These are phyloP conservation scores for Amphiprion clarkii DNA, from an alignment of 2,797 vertebrate genomes.

Conservation along the genomic window DNA sequence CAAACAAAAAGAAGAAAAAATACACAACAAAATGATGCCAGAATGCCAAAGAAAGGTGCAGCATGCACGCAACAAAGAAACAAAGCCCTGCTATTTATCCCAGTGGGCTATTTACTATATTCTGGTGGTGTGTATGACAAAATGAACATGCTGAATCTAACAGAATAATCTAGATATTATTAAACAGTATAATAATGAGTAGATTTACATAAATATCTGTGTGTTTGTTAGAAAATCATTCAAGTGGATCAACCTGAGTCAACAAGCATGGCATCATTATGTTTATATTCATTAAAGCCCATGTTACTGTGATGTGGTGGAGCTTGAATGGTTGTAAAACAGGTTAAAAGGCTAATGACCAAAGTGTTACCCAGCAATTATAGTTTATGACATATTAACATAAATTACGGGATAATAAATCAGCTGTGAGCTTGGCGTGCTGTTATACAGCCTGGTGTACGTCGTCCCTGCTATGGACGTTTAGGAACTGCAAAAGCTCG, in stretches of 20 bases:
- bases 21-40: background rate
- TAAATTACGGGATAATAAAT: background rate
- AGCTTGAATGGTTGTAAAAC: background rate
- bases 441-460: background rate
- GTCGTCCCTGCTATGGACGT: background rate
- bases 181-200: background rate
- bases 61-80: constrained; percentile 16
- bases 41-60: constrained; percentile 19
- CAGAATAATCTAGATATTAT: background rate
- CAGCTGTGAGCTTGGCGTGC: background rate
- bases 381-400: background rate
- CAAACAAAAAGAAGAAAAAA: background rate
- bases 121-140: too few relatives aligned
- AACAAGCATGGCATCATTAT: too few relatives aligned
- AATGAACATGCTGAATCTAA: too few relatives aligned
- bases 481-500: background rate
- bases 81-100: background rate
- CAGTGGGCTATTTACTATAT: background rate
- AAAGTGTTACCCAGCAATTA: background rate
- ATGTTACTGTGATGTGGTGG: background rate
- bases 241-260: background rate
- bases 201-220: background rate
- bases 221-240: background rate
- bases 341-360: background rate
- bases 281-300: background rate